Base-by-base conservation (phyloP, 2,797 vertebrate species). In the Lemur catta region DNA sequence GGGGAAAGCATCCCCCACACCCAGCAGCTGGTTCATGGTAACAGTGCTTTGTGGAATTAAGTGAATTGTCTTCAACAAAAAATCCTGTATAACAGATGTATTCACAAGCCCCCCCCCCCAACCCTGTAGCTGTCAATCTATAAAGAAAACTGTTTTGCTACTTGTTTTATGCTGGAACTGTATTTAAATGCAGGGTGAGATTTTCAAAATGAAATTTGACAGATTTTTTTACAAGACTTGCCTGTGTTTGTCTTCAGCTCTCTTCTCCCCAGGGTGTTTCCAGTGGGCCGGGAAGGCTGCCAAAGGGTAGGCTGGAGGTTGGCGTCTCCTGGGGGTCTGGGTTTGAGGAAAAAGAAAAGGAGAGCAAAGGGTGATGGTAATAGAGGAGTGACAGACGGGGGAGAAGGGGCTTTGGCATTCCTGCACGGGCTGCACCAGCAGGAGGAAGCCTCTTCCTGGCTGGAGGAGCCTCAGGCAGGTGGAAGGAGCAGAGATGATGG, bases 131-230 rank as follows among this genome's bases (percentile, higher is more conserved):
- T 17, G 35, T 79, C 79, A 72, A 43, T 93, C 91, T 93, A 46
- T 59, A 81, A 95, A 92, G 95, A 92, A 96, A 97, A 90, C 48
- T 88, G 72, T 93, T 97, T 89, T 63, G 57, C 78, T 96, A 46
- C 75, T 87, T 93, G 76, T 72, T 96, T 97, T 85, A 79, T 74
- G 57, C 89, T 91, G 72, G 61, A 95, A 96, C 85, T 94, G 24
- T 93, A 88, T 97, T 96, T 97, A 85, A 81, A 92, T 75, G 80
- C 82, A 89, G 69, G 28, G 55, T 75, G 75, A 96, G 89, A 80
- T 75, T 97, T 97, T 96, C 52, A 76, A 95, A 97, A 96, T 79
- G 80, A 95, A 95, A 96, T 95, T 43, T 96, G 92, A 97, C 82
- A 48, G 74, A 22, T 84, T 85, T 92, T 92, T 84, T 79, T 69